Base-by-base conservation (phyloP, 2,888 invertebrate genomes). In the Sarcophaga rosellei region DNA sequence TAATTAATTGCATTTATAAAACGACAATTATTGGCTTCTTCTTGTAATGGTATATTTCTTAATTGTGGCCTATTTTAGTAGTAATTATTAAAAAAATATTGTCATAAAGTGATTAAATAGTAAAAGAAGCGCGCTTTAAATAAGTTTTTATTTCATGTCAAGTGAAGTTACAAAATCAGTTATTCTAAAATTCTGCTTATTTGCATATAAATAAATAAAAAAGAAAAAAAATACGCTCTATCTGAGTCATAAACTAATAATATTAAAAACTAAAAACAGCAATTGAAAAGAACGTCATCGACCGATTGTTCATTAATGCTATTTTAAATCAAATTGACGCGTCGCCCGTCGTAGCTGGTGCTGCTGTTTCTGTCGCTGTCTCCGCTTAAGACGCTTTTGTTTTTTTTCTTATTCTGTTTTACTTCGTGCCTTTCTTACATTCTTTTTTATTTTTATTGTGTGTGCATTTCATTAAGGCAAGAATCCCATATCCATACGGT, bases 251-350 rank as follows among this genome's bases (percentile, higher is more conserved):
- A 35, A 73, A 77, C 11, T 70, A 69, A 59, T 45, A 23, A 23
- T 21, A 53, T 17, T 69, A 20, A 21, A 23, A 53, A 44, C 66
- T 65, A 65, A 76, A 44, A 77, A 76, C 65, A 81, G 23, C 15
- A 20, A 82, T 65, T 72, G 47, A 79, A 47, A 53, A 68, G 83
- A 75, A 84, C 84, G 84, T 79, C 84, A 84, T 84, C 79, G 74
- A 63, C 57, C 63, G 63, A 11, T 15, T 61, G 21, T 57, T 74
- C 70, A 45, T 61, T 63, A 62, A 35, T 65, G 20, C 74, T 74
- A n/a, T 79, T 21, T 78, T 69, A 69, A 74, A 25, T 65, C 69
- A 61, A n/a, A 68, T 45, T 25, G 47, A 74, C 35, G 47, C 79
- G 75, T 63, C 74, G 65, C 70, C 70, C 59, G 76, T 17, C 69